Conservation (phyloP, 2,797 vertebrate species). For the Hapalemur alaotrensis region DNA sequence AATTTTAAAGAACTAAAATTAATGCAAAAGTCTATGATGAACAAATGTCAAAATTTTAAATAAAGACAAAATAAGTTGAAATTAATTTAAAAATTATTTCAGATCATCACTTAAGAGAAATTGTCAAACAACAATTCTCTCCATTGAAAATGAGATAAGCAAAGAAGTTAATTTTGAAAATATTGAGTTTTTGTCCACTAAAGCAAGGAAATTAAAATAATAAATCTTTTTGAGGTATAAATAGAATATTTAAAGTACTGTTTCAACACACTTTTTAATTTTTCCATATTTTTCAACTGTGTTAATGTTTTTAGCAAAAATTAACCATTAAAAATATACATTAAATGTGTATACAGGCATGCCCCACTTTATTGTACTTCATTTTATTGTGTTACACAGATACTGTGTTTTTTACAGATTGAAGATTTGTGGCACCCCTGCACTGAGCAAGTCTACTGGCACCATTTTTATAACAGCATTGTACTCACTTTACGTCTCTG, state of each 20-base stretch:
- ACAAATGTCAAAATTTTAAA: neutral
- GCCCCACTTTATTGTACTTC: neutral
- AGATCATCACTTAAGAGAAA: neutral
- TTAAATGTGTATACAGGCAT: slow-evolving; percentile 12
- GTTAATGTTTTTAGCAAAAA: slow-evolving; percentile 30
- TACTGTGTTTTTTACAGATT: neutral
- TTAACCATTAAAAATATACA: slow-evolving; percentile 15
- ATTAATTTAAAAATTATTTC: neutral
- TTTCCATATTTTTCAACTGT: slow-evolving; percentile 37
- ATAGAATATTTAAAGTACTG: slow-evolving; percentile 45
- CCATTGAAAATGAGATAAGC: neutral
- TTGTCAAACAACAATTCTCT: neutral
- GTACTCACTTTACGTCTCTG: neutral
- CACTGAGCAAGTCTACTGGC: neutral
- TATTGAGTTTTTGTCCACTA: slow-evolving; percentile 17
- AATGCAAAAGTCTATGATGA: neutral
- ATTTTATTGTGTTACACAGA: neutral
- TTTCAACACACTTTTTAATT: slow-evolving; percentile 1
- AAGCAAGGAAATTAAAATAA: slow-evolving; percentile 37
- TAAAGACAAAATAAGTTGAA: neutral
- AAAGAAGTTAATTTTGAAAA: slow-evolving; percentile 30
- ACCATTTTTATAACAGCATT: neutral
- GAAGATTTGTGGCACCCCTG: neutral
- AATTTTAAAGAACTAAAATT: neutral
- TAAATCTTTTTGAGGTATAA: slow-evolving; percentile 36